Evolutionary conservation across 2,888 invertebrate genomes (phyloP), one percentile per base, ranked within the genome.

Genomic region (Tachina grossa): DNA sequence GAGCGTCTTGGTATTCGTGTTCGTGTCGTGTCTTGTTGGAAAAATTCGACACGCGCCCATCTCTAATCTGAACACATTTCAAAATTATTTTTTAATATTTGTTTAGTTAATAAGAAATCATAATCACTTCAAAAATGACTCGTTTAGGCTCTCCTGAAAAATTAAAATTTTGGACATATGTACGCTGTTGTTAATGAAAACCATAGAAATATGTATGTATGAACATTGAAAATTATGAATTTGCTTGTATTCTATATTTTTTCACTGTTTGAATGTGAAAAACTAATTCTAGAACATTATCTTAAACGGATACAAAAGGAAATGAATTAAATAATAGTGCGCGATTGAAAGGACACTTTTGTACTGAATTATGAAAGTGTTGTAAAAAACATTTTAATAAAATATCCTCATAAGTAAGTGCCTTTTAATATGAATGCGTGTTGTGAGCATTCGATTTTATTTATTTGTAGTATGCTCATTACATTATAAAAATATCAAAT

Each of bases 371-470:
- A 61, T 13, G 57, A 71, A 71, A 14, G 16, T 16, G 47, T 53
- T 39, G 47, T 55, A 11, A 10, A 39, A 19, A 31, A 43, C 11
- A 69, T 14, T 45, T 41, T 22, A 41, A 43, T n/a, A 16, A 31
- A 47, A 47, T 47, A 22, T 72, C n/a, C 39, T 74, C 45, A 16
- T 74, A 13, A 53, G 9, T 74, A 13, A 53, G 9, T 45, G 22
- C 2, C 39, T 14, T 16, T n/a, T 5, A 65, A 65, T 80, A 66
- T 65, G 63, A 69, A 79, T 72, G 83, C 85, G 85, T 85, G 85
- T 83, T 71, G 59, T 63, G 43, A 22, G 51, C 57, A 59, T 59
- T 72, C 31, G 6, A 74, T 59, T 79, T 61, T 39, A 57, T 82
- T 14, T 43, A 16, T 49, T 80, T 51, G 9, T 41, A 59, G 16